Conservation (phyloP, 2,888 invertebrate species). For the Microctonus brassicae region DNA sequence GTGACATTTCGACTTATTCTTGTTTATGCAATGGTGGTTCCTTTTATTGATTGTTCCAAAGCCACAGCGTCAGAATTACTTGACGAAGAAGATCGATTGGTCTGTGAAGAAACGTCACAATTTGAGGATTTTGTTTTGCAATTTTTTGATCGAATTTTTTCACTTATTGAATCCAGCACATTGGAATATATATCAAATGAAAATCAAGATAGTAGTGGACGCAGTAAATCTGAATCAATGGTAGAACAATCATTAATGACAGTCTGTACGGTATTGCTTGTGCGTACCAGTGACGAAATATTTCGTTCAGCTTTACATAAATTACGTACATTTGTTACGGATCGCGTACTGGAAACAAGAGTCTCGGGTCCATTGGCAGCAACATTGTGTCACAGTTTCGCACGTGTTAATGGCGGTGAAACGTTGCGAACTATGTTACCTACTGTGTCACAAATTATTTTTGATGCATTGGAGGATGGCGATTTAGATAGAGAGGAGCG, state of each 20-base stretch:
- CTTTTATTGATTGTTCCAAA: constrained; percentile 87
- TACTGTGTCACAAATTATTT: constrained; percentile 77
- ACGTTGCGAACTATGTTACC: constrained; percentile 82
- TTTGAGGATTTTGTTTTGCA: constrained; percentile 92
- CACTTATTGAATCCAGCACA: constrained; percentile 79
- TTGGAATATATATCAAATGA: constrained; percentile 79
- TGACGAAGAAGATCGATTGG: constrained; percentile 81
- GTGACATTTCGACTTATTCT: constrained; percentile 85
- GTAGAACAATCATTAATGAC: constrained; percentile 80
- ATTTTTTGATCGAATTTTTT: constrained; percentile 83
- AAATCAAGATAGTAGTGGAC: constrained; percentile 62
- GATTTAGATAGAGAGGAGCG: constrained; percentile 81
- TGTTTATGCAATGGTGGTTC: constrained; percentile 82
- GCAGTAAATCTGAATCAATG: constrained; percentile 79
- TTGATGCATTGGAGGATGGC: constrained; percentile 72
- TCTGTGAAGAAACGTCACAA: constrained; percentile 86
- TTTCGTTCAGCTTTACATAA: constrained; percentile 80
- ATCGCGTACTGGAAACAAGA: constrained; percentile 84
- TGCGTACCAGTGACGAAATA: constrained; percentile 77
- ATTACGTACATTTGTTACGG: constrained; percentile 80
- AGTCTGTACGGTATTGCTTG: constrained; percentile 78
- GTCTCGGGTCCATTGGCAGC: constrained; percentile 87
- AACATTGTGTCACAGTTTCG: constrained; percentile 78
- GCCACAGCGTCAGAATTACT: constrained; percentile 77
- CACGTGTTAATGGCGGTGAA: constrained; percentile 77